Evolutionary conservation across 2,888 invertebrate species (phyloP).

Genomic region (Parthenolecanium corni): DNA sequence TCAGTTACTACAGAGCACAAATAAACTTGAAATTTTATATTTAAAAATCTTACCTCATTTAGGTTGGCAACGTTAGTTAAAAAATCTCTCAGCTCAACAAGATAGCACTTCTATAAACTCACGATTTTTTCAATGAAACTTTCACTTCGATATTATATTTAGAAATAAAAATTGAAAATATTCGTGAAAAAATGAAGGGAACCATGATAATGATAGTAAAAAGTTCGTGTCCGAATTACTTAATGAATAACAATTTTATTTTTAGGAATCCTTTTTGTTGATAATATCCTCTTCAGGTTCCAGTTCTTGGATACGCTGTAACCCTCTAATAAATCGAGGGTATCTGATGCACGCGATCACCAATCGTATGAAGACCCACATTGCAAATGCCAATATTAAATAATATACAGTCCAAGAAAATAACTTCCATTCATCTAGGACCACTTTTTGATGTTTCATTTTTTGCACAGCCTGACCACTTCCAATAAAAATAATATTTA

Average conservation of each 20-base stretch:
- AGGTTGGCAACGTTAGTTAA: background rate
- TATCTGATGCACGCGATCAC: constrained; percentile 54
- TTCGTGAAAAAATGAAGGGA: background rate
- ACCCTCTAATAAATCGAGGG: constrained; percentile 40
- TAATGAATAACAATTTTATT: too few relatives aligned
- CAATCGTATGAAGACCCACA: constrained; percentile 54
- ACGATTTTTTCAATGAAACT: too few relatives aligned
- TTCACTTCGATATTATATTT: too few relatives aligned
- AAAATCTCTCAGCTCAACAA: background rate
- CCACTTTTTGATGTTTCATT: constrained; percentile 46
- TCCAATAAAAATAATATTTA: too few relatives aligned
- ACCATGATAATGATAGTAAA: background rate
- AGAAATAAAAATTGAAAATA: background rate
- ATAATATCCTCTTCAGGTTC: background rate
- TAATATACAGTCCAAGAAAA: constrained; percentile 51
- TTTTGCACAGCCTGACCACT: too few relatives aligned
- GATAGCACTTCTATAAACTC: too few relatives aligned
- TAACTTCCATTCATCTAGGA: constrained; percentile 57
- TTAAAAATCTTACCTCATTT: too few relatives aligned
- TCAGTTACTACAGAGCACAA: too few relatives aligned
- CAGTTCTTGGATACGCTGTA: constrained; percentile 11
- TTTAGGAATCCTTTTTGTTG: constrained; percentile 7
- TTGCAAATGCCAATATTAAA: constrained; percentile 48
- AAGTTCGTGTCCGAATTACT: constrained; percentile 42
- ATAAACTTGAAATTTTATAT: too few relatives aligned